A percentile compares a stretch with the other conserved stretches of the same genome.
These are phyloP conservation scores for Mobula hypostoma DNA, from an alignment of 2,113 vertebrate species.

Conservation along the genomic window DNA sequence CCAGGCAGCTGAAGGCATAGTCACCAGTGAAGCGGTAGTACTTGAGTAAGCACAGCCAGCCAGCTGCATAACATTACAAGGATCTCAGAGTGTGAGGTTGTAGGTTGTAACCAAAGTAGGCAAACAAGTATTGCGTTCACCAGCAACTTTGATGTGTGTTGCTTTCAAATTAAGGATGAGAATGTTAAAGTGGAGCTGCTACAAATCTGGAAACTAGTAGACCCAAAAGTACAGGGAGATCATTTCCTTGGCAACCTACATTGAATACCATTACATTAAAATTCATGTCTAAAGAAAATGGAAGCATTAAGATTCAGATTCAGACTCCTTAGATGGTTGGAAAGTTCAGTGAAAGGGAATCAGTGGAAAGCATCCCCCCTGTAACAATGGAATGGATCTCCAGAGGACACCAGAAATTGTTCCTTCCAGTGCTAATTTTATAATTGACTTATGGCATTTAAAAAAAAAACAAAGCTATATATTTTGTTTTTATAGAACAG, in stretches of 20 bases:
- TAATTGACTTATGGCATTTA: not conserved
- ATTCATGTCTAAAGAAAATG: not conserved
- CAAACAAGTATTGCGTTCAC: too few relatives aligned
- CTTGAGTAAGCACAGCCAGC: not conserved
- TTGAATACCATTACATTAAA: not conserved
- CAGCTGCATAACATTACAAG: not conserved
- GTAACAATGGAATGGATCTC: not conserved
- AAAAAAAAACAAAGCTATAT: not conserved
- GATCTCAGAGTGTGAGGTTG: not conserved
- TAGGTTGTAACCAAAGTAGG: not conserved
- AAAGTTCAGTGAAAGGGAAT: not conserved
- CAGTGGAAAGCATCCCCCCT: not conserved
- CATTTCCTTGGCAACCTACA: not conserved
- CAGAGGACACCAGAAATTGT: not conserved
- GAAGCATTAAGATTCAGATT: not conserved
- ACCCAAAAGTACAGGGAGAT: not conserved
- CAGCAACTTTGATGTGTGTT: too few relatives aligned
- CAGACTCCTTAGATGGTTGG: not conserved
- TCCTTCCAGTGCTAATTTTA: not conserved
- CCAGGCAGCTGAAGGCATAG: not conserved
- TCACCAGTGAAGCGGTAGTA: too few relatives aligned
- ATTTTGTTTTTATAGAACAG: not conserved
- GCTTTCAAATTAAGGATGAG: not conserved
- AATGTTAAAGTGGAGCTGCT: not conserved
- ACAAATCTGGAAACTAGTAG: not conserved